phyloP scores from a whole-genome alignment of 2,113 vertebrate genomes.

The Sporophila hypoxantha region DNA sequence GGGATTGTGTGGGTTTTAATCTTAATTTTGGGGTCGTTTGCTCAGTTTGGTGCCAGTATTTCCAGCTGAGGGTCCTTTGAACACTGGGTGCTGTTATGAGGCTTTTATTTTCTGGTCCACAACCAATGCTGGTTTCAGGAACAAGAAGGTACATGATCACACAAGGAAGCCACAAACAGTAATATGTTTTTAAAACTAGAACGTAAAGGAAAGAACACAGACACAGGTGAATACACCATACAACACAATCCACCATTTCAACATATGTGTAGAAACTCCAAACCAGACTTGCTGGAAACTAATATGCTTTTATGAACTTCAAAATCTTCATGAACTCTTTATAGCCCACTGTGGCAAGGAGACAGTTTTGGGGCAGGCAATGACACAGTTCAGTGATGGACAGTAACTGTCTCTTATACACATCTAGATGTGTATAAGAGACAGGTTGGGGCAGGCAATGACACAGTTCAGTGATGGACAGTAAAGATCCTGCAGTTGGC shows the following conservation, averaged over 20 bases:
- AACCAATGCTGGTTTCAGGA: background rate
- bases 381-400: background rate
- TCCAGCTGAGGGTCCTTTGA: background rate
- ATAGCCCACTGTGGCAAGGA: accelerated
- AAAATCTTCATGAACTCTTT: background rate
- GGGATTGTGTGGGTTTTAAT: background rate
- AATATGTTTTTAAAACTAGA: background rate
- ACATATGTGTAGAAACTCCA: background rate
- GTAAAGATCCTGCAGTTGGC: background rate
- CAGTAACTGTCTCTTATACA: too few species aligned
- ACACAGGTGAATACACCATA: background rate
- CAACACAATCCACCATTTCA: background rate
- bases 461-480: background rate
- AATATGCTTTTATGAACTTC: background rate
- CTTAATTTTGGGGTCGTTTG: background rate
- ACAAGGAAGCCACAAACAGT: background rate
- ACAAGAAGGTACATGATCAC: accelerated
- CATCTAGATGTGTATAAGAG: too few species aligned
- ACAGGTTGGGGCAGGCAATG: background rate
- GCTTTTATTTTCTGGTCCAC: background rate
- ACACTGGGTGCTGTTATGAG: background rate
- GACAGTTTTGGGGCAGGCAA: background rate
- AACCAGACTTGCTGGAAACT: background rate
- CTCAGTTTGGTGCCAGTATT: background rate
- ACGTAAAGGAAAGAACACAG: background rate